Evolutionary conservation across 2,113 vertebrate genomes (phyloP).

Genomic region (Riparia riparia): DNA sequence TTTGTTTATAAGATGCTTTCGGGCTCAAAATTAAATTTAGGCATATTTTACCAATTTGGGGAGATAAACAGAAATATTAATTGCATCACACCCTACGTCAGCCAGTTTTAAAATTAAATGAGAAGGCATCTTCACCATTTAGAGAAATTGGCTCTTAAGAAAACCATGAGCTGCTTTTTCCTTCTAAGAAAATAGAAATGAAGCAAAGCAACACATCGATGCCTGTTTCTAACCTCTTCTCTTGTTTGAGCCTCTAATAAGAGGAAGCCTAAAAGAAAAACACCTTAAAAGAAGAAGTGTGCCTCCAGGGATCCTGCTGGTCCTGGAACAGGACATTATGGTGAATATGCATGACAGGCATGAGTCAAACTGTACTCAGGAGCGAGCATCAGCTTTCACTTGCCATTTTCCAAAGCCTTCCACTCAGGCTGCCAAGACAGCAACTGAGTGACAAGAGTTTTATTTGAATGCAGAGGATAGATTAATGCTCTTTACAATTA

Average conservation of each 20-base stretch:
- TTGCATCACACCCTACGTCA: not conserved
- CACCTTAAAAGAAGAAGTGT: not conserved
- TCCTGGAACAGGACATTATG: not conserved
- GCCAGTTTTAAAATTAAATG: conserved; percentile 2
- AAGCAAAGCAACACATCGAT: not conserved
- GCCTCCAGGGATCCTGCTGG: not conserved
- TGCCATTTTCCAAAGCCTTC: not conserved
- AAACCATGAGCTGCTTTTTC: not conserved
- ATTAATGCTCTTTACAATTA: not conserved
- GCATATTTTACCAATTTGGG: not conserved
- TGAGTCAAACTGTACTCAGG: conserved; percentile 6
- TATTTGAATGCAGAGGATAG: not conserved
- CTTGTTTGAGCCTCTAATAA: not conserved
- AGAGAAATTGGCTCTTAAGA: not conserved
- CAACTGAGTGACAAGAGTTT: not conserved
- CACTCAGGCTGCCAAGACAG: conserved; percentile 14
- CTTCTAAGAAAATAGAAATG: not conserved
- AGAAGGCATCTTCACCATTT: not conserved
- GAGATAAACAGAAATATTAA: conserved; percentile 5
- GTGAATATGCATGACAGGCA: not conserved
- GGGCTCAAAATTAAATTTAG: not conserved
- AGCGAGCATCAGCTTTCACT: not conserved
- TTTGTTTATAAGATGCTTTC: not conserved
- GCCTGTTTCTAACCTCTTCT: not conserved
- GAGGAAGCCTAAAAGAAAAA: not conserved